A percentile compares a stretch with the other conserved stretches of the same genome.
These are phyloP conservation scores for Bombylius major DNA, from an alignment of 2,888 invertebrate species.

Conservation along the genomic window DNA sequence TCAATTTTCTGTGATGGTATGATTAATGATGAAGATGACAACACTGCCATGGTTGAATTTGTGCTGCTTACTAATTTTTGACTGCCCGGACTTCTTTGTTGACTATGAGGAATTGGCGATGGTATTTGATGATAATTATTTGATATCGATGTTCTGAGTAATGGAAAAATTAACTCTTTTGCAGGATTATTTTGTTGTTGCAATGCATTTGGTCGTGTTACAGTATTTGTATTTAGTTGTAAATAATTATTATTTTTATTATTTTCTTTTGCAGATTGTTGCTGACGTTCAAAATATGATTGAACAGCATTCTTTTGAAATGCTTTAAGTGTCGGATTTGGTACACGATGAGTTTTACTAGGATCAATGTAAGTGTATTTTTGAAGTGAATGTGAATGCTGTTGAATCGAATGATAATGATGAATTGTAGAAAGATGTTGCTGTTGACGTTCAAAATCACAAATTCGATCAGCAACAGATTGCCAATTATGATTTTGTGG, in stretches of 20 bases:
- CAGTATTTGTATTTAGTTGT: constrained; percentile 1
- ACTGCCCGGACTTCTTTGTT: background rate
- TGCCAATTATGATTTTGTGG: constrained; percentile 35
- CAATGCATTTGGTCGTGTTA: constrained; percentile 28
- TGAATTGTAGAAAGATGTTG: constrained; percentile 17
- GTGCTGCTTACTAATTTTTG: background rate
- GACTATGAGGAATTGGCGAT: background rate
- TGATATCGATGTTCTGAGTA: constrained; percentile 32
- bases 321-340: constrained; percentile 62
- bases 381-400: constrained; percentile 38
- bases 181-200: constrained; percentile 20
- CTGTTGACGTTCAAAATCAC: constrained; percentile 45
- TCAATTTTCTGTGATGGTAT: background rate
- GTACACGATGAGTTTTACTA: constrained; percentile 56
- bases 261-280: constrained; percentile 27
- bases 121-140: constrained; percentile 11
- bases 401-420: constrained; percentile 31
- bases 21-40: background rate
- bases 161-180: constrained; percentile 17
- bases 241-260: constrained; percentile 7
- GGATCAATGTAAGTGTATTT: constrained; percentile 60
- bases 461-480: constrained; percentile 53
- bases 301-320: constrained; percentile 72
- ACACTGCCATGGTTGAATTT: constrained; percentile 4
- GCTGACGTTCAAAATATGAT: constrained; percentile 67